Conservation (phyloP, 64 coral and sea anemone species). For the Trachythela sp. region DNA sequence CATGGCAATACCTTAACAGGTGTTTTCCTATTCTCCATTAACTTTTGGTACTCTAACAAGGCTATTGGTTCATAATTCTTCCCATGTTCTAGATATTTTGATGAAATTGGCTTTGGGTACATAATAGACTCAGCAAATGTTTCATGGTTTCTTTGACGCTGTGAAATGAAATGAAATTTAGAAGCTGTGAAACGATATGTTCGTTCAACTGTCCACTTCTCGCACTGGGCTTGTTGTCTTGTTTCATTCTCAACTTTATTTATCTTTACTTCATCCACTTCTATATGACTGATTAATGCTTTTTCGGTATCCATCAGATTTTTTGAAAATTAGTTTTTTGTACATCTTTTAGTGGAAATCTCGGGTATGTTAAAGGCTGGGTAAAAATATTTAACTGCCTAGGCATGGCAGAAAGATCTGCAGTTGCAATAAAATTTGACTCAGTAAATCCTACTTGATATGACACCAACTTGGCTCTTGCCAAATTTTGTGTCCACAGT, state of each 20-base stretch:
- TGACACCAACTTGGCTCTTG: constrained; percentile 47
- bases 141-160: constrained; percentile 41
- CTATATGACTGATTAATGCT: constrained; percentile 34
- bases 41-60: constrained; percentile 29
- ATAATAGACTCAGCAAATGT: constrained; percentile 32
- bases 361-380: neutral
- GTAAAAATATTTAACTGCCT: neutral
- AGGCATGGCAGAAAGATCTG: neutral
- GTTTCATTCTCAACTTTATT: constrained; percentile 60
- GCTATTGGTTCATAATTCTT: constrained; percentile 23
- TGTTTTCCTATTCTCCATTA: constrained; percentile 15
- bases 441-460: constrained; percentile 61
- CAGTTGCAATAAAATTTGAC: constrained; percentile 29
- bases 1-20: neutral
- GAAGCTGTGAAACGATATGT: constrained; percentile 48
- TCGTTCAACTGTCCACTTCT: constrained; percentile 42
- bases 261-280: constrained; percentile 15
- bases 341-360: neutral
- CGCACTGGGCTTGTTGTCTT: constrained; percentile 23
- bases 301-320: constrained; percentile 36
- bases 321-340: neutral
- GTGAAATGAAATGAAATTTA: constrained; percentile 43
- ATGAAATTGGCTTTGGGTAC: constrained; percentile 25
- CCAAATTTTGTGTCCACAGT: constrained; percentile 51
- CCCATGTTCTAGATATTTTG: neutral